Conservation (phyloP, 2,888 invertebrate genomes). For the Sepioteuthis lessoniana region DNA sequence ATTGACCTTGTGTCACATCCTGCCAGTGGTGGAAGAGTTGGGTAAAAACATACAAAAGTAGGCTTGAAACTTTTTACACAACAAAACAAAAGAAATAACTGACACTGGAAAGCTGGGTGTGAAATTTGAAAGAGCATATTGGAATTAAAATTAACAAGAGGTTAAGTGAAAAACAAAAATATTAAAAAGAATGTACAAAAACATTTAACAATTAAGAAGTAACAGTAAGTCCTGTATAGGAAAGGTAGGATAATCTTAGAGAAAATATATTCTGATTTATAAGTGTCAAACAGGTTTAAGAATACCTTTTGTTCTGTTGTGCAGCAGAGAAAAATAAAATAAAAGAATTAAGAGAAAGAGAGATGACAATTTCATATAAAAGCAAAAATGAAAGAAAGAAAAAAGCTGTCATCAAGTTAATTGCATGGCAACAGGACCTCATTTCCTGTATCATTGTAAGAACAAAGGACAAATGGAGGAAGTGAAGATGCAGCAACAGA, state of each 20-base stretch:
- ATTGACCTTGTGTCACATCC: no score
- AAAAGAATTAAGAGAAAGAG: background rate
- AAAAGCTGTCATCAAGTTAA: background rate
- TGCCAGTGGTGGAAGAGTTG: no score
- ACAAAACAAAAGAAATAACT: background rate
- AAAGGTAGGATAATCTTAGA: background rate
- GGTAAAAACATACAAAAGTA: background rate
- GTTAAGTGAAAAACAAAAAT: background rate
- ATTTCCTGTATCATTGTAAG: background rate
- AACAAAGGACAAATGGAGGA: background rate
- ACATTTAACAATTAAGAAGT: background rate
- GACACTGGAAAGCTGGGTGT: background rate
- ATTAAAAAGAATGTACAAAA: background rate
- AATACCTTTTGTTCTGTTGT: background rate
- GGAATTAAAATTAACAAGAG: background rate
- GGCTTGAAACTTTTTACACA: background rate
- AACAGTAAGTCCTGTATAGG: background rate
- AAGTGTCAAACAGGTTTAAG: background rate
- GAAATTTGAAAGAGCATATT: background rate
- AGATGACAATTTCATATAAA: no score
- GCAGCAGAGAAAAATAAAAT: background rate
- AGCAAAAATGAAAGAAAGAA: no score
- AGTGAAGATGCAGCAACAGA: background rate
- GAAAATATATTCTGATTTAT: background rate
- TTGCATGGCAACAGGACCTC: background rate